phyloP scores from a whole-genome alignment of 2,797 vertebrate genomes.

The Anisognathus igniventris region DNA sequence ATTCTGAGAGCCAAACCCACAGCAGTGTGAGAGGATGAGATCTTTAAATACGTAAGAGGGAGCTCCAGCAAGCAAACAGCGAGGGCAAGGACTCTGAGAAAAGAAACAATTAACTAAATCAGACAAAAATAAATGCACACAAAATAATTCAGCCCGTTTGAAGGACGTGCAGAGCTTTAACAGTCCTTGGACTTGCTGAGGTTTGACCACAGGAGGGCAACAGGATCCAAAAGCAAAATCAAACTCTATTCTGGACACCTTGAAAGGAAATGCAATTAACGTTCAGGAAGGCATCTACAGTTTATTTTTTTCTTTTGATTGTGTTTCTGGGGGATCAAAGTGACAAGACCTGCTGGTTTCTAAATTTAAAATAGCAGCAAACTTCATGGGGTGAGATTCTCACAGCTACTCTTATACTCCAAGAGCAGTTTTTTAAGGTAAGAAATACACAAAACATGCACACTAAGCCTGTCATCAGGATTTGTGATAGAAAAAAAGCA shows the following conservation, averaged over 20 bases:
- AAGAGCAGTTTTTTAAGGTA: not conserved
- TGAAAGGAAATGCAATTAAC: not conserved
- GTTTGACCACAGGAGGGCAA: slow-evolving; percentile 51
- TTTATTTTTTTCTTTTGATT: not conserved
- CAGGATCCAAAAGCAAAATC: not conserved
- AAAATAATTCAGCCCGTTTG: not conserved
- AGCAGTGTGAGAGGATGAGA: accelerated
- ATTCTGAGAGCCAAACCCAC: not conserved
- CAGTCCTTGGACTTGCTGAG: not conserved
- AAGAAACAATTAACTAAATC: not conserved
- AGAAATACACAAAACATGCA: not conserved
- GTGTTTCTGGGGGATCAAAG: not conserved
- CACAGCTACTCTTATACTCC: not conserved
- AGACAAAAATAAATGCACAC: not conserved
- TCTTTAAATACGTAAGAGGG: not conserved
- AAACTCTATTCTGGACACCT: not conserved
- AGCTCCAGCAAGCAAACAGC: not conserved
- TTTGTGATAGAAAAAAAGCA: accelerated
- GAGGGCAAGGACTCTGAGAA: not conserved
- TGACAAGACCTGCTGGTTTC: not conserved
- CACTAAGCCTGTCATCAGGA: not conserved
- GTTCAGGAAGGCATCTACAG: not conserved
- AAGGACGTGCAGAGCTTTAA: not conserved
- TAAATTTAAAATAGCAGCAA: not conserved
- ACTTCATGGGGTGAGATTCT: not conserved